These are phyloP conservation scores for Micrasema longulum DNA, from an alignment of 1,140 invertebrate species.

Conservation along the genomic window DNA sequence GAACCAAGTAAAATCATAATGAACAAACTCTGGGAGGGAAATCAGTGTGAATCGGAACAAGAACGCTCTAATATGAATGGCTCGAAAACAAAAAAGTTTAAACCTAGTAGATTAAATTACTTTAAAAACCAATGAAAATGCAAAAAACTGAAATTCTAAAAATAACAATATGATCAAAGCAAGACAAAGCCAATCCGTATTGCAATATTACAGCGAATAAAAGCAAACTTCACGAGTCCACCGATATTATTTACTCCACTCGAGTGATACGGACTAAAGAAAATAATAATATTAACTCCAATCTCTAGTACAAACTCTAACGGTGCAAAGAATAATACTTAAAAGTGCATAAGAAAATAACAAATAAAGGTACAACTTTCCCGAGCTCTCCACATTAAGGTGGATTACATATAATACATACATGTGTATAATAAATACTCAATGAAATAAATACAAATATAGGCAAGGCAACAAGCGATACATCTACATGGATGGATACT, in stretches of 20 bases:
- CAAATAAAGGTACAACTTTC: conserved; percentile 40
- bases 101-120: neutral
- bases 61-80: neutral
- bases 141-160: conserved; percentile 5
- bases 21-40: neutral
- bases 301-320: conserved; percentile 2
- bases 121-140: conserved; percentile 41
- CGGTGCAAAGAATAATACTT: conserved; percentile 29
- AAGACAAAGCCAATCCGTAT: conserved; percentile 36
- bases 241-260: conserved; percentile 11
- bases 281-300: too few species aligned
- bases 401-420: conserved; percentile 44
- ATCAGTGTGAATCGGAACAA: neutral
- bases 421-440: conserved; percentile 34
- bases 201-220: conserved; percentile 29
- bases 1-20: too few species aligned
- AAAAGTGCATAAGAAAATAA: conserved; percentile 29
- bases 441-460: conserved; percentile 39
- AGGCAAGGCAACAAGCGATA: conserved; percentile 50
- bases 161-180: conserved; percentile 16
- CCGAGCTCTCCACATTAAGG: conserved; percentile 53
- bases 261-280: neutral
- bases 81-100: conserved; percentile 8
- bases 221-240: conserved; percentile 19
- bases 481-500: conserved; percentile 5